Base-by-base conservation (phyloP, 2,888 invertebrate genomes). In the Hydroisotoma schaefferi region DNA sequence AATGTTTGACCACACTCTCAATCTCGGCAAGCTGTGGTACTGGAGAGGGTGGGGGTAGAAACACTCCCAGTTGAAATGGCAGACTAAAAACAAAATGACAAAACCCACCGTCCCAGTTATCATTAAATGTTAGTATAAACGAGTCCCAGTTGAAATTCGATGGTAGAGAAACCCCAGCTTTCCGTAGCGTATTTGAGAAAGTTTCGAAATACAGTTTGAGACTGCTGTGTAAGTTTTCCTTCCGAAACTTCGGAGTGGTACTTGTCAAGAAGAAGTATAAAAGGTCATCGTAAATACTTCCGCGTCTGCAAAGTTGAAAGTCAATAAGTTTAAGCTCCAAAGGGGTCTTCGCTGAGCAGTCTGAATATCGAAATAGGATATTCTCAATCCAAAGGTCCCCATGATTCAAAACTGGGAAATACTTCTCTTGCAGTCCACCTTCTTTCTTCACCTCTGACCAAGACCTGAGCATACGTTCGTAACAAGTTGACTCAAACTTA, bases 301-400 rank as follows among this genome's bases (percentile, higher is more conserved):
- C 65, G 15, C 59, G 51, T n/a, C 65, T 33, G 12, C 48, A 25
- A 28, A 59, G 60, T 33, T 71, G 71, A 43, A 69, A 71, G 54
- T 71, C 71, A 15, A 68, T 59, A 25, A 70, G 61, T 18, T 64
- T 61, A 2, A 61, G 37, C 5, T 58, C 59, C 3, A 27, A 5
- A 12, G 61, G 62, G n/a, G 10, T 40, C 43, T 57, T 59, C 0
- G 26, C n/a, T 8, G 15, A 10, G 33, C 8, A 33, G 2, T 53
- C 22, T 10, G 47, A 44, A 40, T 67, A 67, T 15, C 60, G 55
- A 51, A 68, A 63, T 1, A 71, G 43, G 3, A 70, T 40, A 33
- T 71, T 71, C 57, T 71, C 68, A 0, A 57, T 27, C 69, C 70
- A 70, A 5, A 68, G 33, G 51, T 71, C 71, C 3, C 71, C 68